Evolutionary conservation across 2,113 vertebrate species (phyloP), one percentile per base, ranked within the genome.

Genomic region (Macquaria australasica): DNA sequence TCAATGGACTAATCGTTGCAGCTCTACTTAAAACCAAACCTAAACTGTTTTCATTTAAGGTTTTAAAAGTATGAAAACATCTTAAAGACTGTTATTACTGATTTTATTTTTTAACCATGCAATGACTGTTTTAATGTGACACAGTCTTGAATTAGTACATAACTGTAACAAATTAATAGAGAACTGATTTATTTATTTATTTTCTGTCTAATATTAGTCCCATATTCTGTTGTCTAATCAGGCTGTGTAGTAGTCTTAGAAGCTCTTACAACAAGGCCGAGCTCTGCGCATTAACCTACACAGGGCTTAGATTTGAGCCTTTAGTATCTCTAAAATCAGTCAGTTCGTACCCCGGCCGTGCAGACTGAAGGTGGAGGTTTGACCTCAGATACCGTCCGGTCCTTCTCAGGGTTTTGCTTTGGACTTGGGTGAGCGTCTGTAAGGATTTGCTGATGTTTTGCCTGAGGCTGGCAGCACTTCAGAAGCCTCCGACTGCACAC

Each of bases 401-500:
- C 34, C 15, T 4, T 37, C 10, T 53, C 68, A 39, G 73, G 69
- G 55, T 63, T 45, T 69, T 78, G 45, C 73, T 77, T 78, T 64
- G 48, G 71, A 66, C 12, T 5, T 66, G 68, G 21, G 73, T 68
- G 63, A 82, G 58, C 82, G 43, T 50, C 78, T 79, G 56, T 84
- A n/a, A 81, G 67, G 41, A 68, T 73, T 39, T 43, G 20, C 70
- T 68, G 11, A 68, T 60, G 45, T 60, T 28, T 41, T 2, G 43
- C 71, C 43, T 8, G 80, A 70, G 73, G 66, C 55, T 78, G 76
- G 51, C 25, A 39, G 21, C 70, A 37, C 50, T 45, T 67, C 5
- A 8, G 41, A 77, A 21, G n/a, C 69, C 56, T 16, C 79, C 2
- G 45, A 10, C 68, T 62, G 39, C 59, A 20, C 60, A 39, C 73